A percentile compares a stretch with the other conserved stretches of the same genome.
These are phyloP conservation scores for Alces alces DNA, from an alignment of 2,113 vertebrate genomes.

Conservation along the genomic window DNA sequence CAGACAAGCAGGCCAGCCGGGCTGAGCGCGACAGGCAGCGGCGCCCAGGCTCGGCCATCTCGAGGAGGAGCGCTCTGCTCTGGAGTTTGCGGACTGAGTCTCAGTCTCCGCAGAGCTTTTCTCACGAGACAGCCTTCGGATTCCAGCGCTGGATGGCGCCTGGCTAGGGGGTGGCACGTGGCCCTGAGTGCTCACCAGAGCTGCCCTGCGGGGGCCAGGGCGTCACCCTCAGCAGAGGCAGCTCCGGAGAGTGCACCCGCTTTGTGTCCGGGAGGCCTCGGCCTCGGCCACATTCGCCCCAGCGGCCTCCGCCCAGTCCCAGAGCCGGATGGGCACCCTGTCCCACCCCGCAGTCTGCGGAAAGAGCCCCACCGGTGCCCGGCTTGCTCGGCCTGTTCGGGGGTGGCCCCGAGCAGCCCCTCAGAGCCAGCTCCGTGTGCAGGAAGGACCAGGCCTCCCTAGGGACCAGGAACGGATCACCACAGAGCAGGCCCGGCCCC, in stretches of 20 bases:
- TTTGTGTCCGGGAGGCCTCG: fast-evolving
- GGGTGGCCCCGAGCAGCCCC: too few species aligned
- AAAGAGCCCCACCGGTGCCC: background rate
- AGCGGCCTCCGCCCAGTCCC: fast-evolving
- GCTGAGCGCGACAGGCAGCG: fast-evolving
- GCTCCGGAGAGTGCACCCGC: background rate
- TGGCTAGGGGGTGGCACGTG: fast-evolving
- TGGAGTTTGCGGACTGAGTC: background rate
- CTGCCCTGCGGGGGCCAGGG: background rate
- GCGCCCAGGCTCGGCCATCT: background rate
- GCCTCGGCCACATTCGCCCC: fast-evolving
- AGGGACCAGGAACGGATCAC: too few species aligned
- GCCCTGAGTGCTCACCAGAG: background rate
- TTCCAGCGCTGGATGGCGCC: background rate
- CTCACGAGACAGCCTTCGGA: background rate
- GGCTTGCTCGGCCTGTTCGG: fast-evolving
- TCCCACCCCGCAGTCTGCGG: background rate
- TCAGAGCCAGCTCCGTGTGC: background rate
- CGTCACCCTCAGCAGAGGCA: background rate
- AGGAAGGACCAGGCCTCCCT: background rate
- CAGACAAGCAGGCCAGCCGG: background rate
- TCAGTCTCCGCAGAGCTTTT: background rate
- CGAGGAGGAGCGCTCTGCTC: background rate
- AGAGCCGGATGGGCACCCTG: fast-evolving
- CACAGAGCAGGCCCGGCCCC: background rate